A percentile compares a stretch with the other conserved stretches of the same genome.
Conservation (phyloP, 1,140 invertebrate species). For the Lysiphlebus fabarum region DNA sequence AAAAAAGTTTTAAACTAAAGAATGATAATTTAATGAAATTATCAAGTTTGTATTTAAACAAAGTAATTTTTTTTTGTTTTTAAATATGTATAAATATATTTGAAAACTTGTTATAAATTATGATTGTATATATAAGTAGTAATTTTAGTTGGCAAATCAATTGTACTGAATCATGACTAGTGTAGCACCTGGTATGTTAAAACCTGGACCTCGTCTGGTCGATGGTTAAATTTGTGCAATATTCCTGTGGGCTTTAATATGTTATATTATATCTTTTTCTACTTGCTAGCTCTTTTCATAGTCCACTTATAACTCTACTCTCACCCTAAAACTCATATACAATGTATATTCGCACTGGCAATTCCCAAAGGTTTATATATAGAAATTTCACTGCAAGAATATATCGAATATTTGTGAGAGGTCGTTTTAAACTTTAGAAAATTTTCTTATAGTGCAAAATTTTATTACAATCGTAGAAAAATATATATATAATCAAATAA, state of each 20-base stretch:
- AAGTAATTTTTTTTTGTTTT: no score
- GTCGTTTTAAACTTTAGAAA: slow-evolving; percentile 2
- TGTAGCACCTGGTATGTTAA: slow-evolving; percentile 7
- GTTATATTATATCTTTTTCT: slow-evolving; percentile 11
- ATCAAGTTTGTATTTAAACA: no score
- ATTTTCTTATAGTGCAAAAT: neutral
- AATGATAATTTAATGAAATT: no score
- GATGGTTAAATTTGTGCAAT: slow-evolving; percentile 9
- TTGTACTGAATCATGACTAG: slow-evolving; percentile 9
- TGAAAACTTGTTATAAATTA: no score
- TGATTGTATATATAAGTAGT: neutral
- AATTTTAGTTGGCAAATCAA: slow-evolving; percentile 15
- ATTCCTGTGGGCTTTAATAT: neutral
- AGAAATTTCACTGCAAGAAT: neutral
- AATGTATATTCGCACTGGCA: neutral
- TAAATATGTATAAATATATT: no score
- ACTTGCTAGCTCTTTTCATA: neutral
- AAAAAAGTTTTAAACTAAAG: no score
- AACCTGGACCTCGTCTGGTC: slow-evolving; percentile 11
- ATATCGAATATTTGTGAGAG: neutral
- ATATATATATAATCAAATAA: no score
- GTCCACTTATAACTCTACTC: no score
- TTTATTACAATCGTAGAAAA: no score
- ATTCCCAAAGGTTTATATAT: neutral
- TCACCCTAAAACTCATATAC: no score